Evolutionary conservation across 2,888 invertebrate genomes (phyloP), one percentile per base, ranked within the genome.

Genomic region (Hemithea aestivaria): DNA sequence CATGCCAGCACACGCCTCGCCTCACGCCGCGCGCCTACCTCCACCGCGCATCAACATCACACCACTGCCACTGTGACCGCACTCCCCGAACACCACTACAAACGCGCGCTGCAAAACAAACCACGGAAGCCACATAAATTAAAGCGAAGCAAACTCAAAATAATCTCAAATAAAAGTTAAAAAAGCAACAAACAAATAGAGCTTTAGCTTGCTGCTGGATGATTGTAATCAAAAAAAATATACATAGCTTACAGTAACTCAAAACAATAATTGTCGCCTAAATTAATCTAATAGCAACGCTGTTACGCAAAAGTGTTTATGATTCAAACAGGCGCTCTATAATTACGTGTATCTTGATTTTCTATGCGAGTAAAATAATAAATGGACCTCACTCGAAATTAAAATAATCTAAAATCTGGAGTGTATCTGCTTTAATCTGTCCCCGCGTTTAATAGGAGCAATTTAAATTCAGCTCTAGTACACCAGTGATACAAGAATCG

Each of bases 81-180:
- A n/a, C n/a, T n/a, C n/a, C n/a, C n/a, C n/a, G n/a, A n/a, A 51
- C 71, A 63, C 70, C 81, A 74, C 78, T 81, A 80, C 63, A 68
- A 74, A 77, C 76, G 72, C 72, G 74, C 58, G 69, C 85, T 87
- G 85, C 74, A 85, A 85, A 81, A 84, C 56, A 79, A 74, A 67
- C 79, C 71, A 77, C 73, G 67, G 71, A 80, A 82, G 82, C 83
- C 70, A 75, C 77, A 56, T 84, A 80, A 83, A 85, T 85, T 85
- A 75, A 77, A 83, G 81, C 83, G 52, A 72, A 74, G 71, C 74
- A 38, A 58, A 56, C 48, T 69, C 63, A 68, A 67, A 66, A 53
- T 33, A 62, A 55, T 27, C 45, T 33, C 26, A 48, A 31, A 51
- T 43, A 49, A 51, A 55, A 56, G 35, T 48, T 45, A 52, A 63